Conservation (phyloP, 2,797 vertebrate species). For the Dendrocincla fuliginosa region DNA sequence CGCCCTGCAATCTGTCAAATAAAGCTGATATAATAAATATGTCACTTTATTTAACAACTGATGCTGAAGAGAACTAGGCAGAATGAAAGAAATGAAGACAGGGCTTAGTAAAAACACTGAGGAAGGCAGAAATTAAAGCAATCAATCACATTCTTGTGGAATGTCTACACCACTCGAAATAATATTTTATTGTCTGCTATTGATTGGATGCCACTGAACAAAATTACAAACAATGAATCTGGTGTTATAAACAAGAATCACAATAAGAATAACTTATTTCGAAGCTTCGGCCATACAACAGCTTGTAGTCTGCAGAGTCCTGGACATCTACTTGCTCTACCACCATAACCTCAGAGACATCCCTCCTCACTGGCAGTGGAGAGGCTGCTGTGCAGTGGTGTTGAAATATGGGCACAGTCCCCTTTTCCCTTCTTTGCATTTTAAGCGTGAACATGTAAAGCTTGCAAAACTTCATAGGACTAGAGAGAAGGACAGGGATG, state of each 20-base stretch:
- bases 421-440: background rate
- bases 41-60: conserved; percentile 75
- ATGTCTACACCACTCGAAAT: conserved; percentile 66
- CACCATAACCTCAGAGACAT: background rate
- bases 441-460: background rate
- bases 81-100: conserved; percentile 67
- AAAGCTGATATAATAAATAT: conserved; percentile 76
- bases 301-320: background rate
- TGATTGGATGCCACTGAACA: conserved; percentile 71
- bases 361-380: background rate
- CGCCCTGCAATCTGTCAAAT: conserved; percentile 66
- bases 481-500: background rate
- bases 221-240: conserved; percentile 75
- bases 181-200: conserved; percentile 76
- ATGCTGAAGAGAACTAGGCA: conserved; percentile 62
- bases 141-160: conserved; percentile 70
- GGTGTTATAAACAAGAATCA: conserved; percentile 64
- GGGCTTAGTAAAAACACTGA: conserved; percentile 61
- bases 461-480: background rate
- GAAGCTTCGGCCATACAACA: background rate
- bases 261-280: conserved; percentile 59
- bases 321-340: background rate
- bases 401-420: background rate
- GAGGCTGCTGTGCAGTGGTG: background rate
- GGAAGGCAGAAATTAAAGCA: conserved; percentile 76